Evolutionary conservation across 2,113 vertebrate genomes (phyloP).

Genomic region (Neopipo cinnamomea): DNA sequence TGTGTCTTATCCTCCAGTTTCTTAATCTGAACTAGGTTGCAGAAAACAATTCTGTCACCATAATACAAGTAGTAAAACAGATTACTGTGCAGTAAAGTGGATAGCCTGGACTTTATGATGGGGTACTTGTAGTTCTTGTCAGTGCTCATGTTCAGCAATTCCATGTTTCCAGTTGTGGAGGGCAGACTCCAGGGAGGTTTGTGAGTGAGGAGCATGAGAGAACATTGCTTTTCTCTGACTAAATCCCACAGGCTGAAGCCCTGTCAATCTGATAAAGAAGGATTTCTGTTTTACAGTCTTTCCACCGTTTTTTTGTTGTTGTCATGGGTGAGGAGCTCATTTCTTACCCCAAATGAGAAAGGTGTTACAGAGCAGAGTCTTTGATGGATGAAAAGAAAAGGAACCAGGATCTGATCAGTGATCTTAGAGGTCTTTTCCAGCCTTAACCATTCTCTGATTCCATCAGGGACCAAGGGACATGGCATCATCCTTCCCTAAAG

Average conservation of each 20-base stretch:
- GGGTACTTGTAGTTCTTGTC: neutral
- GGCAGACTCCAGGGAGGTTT: neutral
- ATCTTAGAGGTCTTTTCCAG: neutral
- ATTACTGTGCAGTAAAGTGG: slow-evolving; percentile 54
- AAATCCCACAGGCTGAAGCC: neutral
- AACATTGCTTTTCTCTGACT: neutral
- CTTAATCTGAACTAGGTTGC: slow-evolving; percentile 49
- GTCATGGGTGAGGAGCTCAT: neutral
- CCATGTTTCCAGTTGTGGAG: neutral
- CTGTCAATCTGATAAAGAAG: neutral
- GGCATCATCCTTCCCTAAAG: neutral
- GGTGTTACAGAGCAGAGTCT: neutral
- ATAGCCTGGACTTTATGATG: slow-evolving; percentile 28
- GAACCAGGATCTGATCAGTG: neutral
- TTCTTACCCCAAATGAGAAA: neutral
- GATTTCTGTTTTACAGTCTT: neutral
- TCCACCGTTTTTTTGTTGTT: neutral
- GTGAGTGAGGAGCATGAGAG: neutral
- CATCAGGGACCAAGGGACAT: neutral
- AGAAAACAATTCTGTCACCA: slow-evolving; percentile 55
- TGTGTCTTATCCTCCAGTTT: slow-evolving; percentile 41
- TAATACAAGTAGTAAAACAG: slow-evolving; percentile 49
- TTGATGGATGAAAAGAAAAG: neutral
- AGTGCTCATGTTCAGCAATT: neutral
- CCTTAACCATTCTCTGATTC: neutral